phyloP scores from a whole-genome alignment of 2,797 vertebrate genomes.

The Trachurus trachurus region DNA sequence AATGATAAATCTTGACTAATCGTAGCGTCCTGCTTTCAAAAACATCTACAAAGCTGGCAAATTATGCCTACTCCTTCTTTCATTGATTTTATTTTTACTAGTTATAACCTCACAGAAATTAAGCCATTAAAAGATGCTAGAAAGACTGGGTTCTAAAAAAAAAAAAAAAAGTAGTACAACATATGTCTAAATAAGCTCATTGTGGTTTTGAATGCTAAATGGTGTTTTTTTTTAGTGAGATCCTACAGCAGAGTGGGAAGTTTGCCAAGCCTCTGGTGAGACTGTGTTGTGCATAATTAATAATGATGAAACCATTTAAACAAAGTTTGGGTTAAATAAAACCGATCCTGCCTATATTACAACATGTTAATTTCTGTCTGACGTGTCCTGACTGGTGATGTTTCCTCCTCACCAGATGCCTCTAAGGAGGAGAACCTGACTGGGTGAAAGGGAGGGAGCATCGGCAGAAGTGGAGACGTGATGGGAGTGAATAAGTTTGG shows the following conservation, averaged over 20 bases:
- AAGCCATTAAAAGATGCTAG: not conserved
- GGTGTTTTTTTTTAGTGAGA: not conserved
- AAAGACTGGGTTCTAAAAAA: constrained; percentile 4
- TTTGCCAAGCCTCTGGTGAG: not conserved
- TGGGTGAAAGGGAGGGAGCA: constrained; percentile 60
- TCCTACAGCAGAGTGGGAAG: not conserved
- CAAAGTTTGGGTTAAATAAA: not conserved
- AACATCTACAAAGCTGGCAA: not conserved
- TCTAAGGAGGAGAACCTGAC: constrained; percentile 77
- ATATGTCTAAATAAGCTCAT: not conserved
- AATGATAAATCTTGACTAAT: constrained; percentile 29
- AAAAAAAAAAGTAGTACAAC: not conserved
- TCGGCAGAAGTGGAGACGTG: constrained; percentile 39
- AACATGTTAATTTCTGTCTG: not conserved
- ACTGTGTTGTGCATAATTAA: not conserved
- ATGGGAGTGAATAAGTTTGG: constrained; percentile 37
- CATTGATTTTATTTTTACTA: constrained; percentile 1
- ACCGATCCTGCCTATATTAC: not conserved
- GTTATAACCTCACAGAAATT: not conserved
- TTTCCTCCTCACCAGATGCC: constrained; percentile 60
- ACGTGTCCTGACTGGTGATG: not conserved
- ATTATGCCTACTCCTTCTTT: not conserved
- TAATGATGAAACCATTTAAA: constrained; percentile 8
- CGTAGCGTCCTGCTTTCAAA: too few species aligned
- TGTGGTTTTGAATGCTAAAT: not conserved